A percentile compares a stretch with the other conserved stretches of the same genome.
Evolutionary conservation across 2,113 vertebrate genomes (phyloP).

Genomic region (Platysteira castanea): DNA sequence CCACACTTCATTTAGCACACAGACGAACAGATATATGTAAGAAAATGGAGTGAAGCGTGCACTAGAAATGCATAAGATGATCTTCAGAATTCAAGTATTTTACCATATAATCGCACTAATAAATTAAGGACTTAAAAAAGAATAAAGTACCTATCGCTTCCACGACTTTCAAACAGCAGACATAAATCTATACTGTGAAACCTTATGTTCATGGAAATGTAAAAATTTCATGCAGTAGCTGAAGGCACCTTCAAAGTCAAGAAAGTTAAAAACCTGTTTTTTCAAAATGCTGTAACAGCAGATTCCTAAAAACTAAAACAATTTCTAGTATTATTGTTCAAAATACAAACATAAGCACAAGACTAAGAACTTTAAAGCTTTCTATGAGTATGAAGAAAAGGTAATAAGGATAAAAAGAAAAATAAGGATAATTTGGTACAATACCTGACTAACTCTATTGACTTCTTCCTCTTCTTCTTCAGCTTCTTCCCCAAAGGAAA

Average conservation of each 20-base stretch:
- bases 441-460: conserved; percentile 93
- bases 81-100: not conserved
- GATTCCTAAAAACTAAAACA: not conserved
- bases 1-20: not conserved
- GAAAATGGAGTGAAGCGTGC: not conserved
- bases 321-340: not conserved
- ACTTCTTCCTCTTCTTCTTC: conserved; percentile 94
- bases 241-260: not conserved
- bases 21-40: not conserved
- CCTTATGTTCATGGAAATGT: not conserved
- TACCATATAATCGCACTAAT: not conserved
- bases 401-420: not conserved
- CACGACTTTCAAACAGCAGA: not conserved
- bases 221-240: not conserved
- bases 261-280: not conserved
- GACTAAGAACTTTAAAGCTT: not conserved
- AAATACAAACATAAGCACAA: not conserved
- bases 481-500: conserved; percentile 98
- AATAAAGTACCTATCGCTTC: not conserved
- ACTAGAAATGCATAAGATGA: not conserved
- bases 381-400: not conserved
- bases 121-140: not conserved
- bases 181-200: not conserved
- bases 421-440: not conserved
- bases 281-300: not conserved